Conservation (phyloP, 2,888 invertebrate species). For the Tribolium freemani region DNA sequence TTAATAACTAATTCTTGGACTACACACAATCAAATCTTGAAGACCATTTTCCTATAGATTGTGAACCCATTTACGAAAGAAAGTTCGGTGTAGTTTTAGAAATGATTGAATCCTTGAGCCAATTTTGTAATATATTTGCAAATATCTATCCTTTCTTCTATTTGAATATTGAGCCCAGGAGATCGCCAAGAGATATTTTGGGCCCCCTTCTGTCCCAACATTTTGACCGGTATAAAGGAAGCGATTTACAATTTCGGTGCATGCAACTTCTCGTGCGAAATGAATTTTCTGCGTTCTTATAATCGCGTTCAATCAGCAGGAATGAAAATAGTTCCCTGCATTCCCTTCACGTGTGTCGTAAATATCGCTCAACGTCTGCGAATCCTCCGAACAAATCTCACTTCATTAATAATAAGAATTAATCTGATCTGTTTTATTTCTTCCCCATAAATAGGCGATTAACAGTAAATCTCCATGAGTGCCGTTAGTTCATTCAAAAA, state of each 20-base stretch:
- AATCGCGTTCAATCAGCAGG: slow-evolving; percentile 7
- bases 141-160: too few relatives aligned
- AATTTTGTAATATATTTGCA: too few relatives aligned
- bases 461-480: slow-evolving; percentile 21
- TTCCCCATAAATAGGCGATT: slow-evolving; percentile 11
- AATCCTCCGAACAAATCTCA: slow-evolving; percentile 3
- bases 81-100: too few relatives aligned
- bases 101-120: too few relatives aligned
- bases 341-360: slow-evolving; percentile 25
- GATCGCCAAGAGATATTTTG: too few relatives aligned
- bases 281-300: slow-evolving; percentile 4
- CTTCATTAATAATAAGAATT: slow-evolving; percentile 16
- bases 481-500: slow-evolving; percentile 27
- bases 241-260: slow-evolving; percentile 5
- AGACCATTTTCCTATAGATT: too few relatives aligned
- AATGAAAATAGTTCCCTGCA: slow-evolving; percentile 17
- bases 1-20: too few relatives aligned
- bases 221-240: background rate
- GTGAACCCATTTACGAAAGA: too few relatives aligned
- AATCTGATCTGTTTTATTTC: background rate
- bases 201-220: background rate
- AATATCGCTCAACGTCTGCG: slow-evolving; percentile 4
- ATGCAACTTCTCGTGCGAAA: slow-evolving; percentile 18
- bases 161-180: too few relatives aligned
- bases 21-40: too few relatives aligned